Conservation (phyloP, 2,888 invertebrate genomes). For the Apotomis capreana region DNA sequence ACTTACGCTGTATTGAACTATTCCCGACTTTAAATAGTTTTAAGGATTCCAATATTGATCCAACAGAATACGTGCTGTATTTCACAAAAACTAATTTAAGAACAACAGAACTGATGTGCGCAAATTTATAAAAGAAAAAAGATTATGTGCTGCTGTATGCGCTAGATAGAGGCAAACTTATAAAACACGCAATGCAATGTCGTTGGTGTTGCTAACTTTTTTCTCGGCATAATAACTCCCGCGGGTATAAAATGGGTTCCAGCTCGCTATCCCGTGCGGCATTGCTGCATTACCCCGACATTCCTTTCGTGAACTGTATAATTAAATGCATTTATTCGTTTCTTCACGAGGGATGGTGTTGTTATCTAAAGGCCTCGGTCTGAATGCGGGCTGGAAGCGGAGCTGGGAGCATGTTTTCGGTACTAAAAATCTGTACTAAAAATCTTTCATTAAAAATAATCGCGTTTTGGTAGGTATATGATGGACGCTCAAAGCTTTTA, state of each 20-base stretch:
- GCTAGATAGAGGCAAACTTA: background rate
- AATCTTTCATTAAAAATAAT: too few relatives aligned
- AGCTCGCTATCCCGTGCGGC: slow-evolving; percentile 13
- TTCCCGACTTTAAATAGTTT: too few relatives aligned
- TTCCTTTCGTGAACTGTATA: slow-evolving; percentile 39
- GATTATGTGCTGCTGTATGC: too few relatives aligned
- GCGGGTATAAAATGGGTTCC: background rate
- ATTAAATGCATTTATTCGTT: slow-evolving; percentile 43
- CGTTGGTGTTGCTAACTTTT: slow-evolving; percentile 1
- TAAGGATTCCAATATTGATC: too few relatives aligned
- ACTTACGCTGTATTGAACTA: too few relatives aligned
- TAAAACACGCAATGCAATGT: background rate
- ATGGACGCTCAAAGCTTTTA: too few relatives aligned
- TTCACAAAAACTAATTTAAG: too few relatives aligned
- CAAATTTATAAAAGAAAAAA: too few relatives aligned
- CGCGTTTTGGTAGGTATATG: too few relatives aligned
- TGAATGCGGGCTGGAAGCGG: slow-evolving; percentile 48
- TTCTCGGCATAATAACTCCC: background rate
- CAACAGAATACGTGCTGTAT: too few relatives aligned
- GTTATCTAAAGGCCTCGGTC: slow-evolving; percentile 51
- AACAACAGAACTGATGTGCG: too few relatives aligned
- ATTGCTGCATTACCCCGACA: slow-evolving; percentile 28
- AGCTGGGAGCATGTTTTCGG: slow-evolving; percentile 45
- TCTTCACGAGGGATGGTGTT: slow-evolving; percentile 47
- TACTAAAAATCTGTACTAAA: too few relatives aligned